A percentile compares a stretch with the other conserved stretches of the same genome.
phyloP scores from a whole-genome alignment of 2,113 vertebrate genomes.

The Ctenomys sociabilis region DNA sequence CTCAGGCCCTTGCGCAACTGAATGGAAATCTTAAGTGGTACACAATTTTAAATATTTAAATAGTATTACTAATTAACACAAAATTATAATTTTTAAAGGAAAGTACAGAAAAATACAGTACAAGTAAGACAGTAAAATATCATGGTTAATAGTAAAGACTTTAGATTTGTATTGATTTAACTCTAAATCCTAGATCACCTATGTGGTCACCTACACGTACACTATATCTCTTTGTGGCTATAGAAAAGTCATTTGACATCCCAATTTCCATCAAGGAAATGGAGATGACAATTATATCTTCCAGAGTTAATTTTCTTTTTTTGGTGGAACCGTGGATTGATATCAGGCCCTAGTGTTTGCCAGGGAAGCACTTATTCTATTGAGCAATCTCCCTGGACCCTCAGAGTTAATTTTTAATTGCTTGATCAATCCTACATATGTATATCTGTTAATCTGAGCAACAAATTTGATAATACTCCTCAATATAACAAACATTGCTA shows the following conservation, averaged over 20 bases:
- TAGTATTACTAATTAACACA: not conserved
- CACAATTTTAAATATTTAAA: constrained; percentile 21
- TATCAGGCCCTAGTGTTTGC: too few species aligned
- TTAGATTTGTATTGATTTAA: not conserved
- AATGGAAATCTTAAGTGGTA: not conserved
- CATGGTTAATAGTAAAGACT: constrained; percentile 8
- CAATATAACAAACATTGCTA: too few species aligned
- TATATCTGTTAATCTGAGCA: too few species aligned
- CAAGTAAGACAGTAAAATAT: not conserved
- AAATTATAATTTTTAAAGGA: not conserved
- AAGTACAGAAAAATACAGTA: not conserved
- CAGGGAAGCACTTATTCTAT: too few species aligned
- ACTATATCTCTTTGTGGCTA: not conserved
- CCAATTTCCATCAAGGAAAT: not conserved
- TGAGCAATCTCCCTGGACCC: too few species aligned
- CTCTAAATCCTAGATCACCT: not conserved
- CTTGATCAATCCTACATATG: too few species aligned
- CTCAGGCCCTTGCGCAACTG: too few species aligned
- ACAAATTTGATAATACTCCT: too few species aligned
- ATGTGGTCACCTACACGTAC: not conserved
- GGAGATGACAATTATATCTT: not conserved
- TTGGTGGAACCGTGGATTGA: too few species aligned
- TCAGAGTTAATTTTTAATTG: too few species aligned
- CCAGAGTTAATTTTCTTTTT: too few species aligned
- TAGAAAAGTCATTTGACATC: not conserved